Evolutionary conservation across 2,113 vertebrate genomes (phyloP).

Genomic region (Chaetura pelagica): DNA sequence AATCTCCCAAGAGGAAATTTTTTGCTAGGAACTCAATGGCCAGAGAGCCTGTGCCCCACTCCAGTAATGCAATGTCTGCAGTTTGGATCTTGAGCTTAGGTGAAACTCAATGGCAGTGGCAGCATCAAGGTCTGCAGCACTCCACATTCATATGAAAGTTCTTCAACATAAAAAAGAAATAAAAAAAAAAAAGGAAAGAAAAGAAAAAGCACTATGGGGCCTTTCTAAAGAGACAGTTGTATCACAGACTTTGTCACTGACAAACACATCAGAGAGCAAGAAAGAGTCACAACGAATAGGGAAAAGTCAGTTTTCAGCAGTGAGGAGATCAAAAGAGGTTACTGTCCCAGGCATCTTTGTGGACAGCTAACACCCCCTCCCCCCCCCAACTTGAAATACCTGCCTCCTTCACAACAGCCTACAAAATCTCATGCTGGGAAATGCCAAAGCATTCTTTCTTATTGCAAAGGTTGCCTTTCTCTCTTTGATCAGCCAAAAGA

Average conservation of each 20-base stretch:
- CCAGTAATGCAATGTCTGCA: not conserved
- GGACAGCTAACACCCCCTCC: conserved; percentile 4
- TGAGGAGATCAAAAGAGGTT: conserved; percentile 49
- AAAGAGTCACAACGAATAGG: not conserved
- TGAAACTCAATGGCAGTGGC: not conserved
- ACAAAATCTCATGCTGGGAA: conserved; percentile 58
- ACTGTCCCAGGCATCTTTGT: conserved; percentile 10
- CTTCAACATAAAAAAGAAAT: not conserved
- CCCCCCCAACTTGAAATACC: conserved; percentile 37
- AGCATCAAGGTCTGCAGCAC: not conserved
- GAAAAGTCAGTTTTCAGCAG: not conserved
- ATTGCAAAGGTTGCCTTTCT: not conserved
- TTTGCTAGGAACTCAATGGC: not conserved
- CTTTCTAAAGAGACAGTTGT: not conserved
- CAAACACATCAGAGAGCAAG: conserved; percentile 33
- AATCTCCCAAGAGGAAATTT: not conserved
- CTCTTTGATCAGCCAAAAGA: conserved; percentile 24
- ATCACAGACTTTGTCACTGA: not conserved
- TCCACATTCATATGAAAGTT: not conserved
- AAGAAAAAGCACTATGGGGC: not conserved
- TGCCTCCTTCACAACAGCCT: conserved; percentile 48
- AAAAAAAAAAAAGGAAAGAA: too few species aligned
- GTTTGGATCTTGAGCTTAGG: not conserved
- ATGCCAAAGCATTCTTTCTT: not conserved
- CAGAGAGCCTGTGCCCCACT: not conserved